These are phyloP conservation scores for Diarsia dahlii DNA, from an alignment of 2,888 invertebrate species.

Conservation along the genomic window DNA sequence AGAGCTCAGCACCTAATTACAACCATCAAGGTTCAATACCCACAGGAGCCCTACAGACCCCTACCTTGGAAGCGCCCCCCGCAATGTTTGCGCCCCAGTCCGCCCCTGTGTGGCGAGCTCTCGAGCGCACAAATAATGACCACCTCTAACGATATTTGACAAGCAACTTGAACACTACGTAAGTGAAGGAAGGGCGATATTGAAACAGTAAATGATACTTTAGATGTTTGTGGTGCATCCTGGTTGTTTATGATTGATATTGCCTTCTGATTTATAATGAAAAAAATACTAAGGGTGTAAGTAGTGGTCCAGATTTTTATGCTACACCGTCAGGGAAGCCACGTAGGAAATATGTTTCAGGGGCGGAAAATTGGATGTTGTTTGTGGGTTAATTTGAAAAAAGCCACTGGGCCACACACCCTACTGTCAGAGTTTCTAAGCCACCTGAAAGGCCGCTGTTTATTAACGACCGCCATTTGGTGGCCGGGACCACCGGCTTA, in stretches of 20 bases:
- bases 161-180: conserved; percentile 64
- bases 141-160: conserved; percentile 74
- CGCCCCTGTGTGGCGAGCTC: conserved; percentile 69
- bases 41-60: conserved; percentile 54
- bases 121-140: conserved; percentile 74
- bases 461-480: no score
- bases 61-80: conserved; percentile 16
- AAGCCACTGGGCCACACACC: no score
- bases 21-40: conserved; percentile 47
- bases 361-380: no score
- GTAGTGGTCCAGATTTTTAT: neutral
- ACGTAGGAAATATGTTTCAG: no score
- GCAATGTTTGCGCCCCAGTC: conserved; percentile 50
- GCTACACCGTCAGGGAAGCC: no score
- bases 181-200: conserved; percentile 42
- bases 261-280: no score
- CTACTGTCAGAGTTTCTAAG: no score
- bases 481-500: no score
- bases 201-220: conserved; percentile 32
- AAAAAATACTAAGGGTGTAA: neutral
- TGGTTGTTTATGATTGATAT: neutral
- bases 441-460: no score
- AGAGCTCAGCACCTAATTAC: conserved; percentile 55
- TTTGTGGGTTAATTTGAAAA: no score
- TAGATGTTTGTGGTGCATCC: neutral